Evolutionary conservation across 1,140 invertebrate genomes (phyloP), one percentile per base, ranked within the genome.

Genomic region (Meloidogyne chitwoodi): DNA sequence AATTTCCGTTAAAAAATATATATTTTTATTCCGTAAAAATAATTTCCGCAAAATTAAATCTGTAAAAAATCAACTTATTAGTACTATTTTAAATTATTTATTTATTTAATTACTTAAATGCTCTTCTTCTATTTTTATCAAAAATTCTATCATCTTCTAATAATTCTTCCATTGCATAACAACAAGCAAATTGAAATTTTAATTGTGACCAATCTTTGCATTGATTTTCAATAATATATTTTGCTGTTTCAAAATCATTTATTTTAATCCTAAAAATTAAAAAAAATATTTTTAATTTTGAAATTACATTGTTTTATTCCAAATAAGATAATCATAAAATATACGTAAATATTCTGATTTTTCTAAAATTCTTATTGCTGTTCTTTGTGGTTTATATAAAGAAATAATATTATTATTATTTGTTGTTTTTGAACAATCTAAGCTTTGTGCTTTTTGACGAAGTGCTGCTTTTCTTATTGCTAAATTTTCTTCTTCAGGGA

Each of bases 151-250:
- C 80, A 44, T 82, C 67, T 41, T 80, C 41, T 14, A 82, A 68
- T 63, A 83, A 44, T 26, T 83, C 81, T 19, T 66, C 66, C 74
- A 82, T 80, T 5, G 80, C 81, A 75, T 82, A 82, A 38, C 77
- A 79, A 48, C 78, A 79, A 12, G 80, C 80, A 72, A 81, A 82
- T 64, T 82, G 80, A 72, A 82, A 82, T 65, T 79, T 76, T 78
- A 82, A 81, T 27, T 73, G 69, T 19, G 80, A 69, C 80, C 80
- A 82, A 67, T 82, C 56, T 48, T 41, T 24, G 65, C 80, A 82
- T 44, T 73, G 74, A 5, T 56, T 65, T 14, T 61, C 27, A 14
- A 78, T 68, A 22, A 82, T 83, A 27, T 73, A 56, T 67, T 76
- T 68, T 16, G 80, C 80, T 8, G 80, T 83, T 16, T 48, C 44